These are phyloP conservation scores for Calcarius lapponicus DNA, from an alignment of 2,797 vertebrate genomes.

Conservation along the genomic window DNA sequence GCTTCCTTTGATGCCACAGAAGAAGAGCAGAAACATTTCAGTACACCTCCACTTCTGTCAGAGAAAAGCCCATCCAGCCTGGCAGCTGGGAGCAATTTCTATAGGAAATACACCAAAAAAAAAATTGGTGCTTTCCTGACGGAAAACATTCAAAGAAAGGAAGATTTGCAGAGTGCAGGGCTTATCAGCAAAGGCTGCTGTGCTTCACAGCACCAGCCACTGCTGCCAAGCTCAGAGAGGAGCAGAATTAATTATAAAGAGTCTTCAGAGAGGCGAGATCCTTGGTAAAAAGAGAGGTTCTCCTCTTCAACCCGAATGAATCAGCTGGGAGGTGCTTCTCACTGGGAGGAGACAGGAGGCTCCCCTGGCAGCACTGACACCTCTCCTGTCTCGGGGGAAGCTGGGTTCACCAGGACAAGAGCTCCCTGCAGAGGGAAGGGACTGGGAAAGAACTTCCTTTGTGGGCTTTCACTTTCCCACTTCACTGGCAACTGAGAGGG, in stretches of 20 bases:
- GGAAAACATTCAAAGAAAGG: neutral
- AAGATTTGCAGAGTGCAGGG: neutral
- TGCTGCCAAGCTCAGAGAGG: neutral
- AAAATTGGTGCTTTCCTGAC: neutral
- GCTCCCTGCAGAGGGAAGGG: neutral
- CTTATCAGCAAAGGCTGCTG: neutral
- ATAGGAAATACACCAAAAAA: neutral
- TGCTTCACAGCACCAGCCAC: neutral
- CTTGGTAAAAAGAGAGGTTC: neutral
- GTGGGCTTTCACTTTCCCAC: neutral
- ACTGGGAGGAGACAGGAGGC: neutral
- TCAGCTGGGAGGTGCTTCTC: neutral
- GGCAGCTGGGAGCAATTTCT: neutral
- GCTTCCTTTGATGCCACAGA: neutral
- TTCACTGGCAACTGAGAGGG: neutral
- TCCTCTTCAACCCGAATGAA: neutral
- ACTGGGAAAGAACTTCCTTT: neutral
- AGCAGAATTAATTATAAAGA: neutral
- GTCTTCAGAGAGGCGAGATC: neutral
- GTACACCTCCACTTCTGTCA: neutral
- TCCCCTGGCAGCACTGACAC: neutral
- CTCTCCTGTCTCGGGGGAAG: neutral
- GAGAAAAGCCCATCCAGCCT: neutral
- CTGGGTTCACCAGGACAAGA: neutral
- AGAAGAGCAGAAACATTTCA: neutral